These are phyloP conservation scores for Falco columbarius DNA, from an alignment of 2,797 vertebrate species.

Conservation along the genomic window DNA sequence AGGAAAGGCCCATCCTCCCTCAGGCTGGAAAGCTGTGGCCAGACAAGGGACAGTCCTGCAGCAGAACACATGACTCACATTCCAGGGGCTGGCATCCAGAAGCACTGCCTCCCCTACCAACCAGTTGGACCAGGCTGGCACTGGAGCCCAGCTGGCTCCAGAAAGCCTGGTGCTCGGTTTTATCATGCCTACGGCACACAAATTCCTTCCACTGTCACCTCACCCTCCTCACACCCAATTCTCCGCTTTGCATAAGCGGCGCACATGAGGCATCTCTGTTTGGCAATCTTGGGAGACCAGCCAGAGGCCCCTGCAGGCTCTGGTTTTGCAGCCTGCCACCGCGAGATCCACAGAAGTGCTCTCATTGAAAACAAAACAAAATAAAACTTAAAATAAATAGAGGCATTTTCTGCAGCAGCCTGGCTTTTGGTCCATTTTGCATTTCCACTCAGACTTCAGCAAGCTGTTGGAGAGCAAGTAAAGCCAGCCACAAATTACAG, in stretches of 20 bases:
- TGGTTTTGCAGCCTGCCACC: background rate
- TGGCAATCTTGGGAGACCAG: background rate
- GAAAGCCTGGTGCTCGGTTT: background rate
- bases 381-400: background rate
- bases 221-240: background rate
- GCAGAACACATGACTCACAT: conserved; percentile 1
- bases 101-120: background rate
- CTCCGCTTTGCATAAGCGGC: background rate
- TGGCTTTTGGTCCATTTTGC: background rate
- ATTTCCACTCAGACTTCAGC: background rate
- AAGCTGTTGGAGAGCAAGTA: background rate
- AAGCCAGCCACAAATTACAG: conserved; percentile 29
- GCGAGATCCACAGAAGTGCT: background rate
- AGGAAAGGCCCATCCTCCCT: background rate
- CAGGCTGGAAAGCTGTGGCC: background rate
- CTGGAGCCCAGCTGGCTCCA: background rate
- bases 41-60: background rate
- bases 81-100: background rate
- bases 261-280: background rate
- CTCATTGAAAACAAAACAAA: background rate
- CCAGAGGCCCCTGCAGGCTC: conserved; percentile 51
- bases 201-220: background rate
- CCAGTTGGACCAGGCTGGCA: background rate
- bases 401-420: background rate
- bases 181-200: conserved; percentile 1